Percentiles rank a stretch among this genome's conserved stretches.
phyloP scores from a whole-genome alignment of 2,797 vertebrate genomes.

The Schizopygopsis pylzovi region DNA sequence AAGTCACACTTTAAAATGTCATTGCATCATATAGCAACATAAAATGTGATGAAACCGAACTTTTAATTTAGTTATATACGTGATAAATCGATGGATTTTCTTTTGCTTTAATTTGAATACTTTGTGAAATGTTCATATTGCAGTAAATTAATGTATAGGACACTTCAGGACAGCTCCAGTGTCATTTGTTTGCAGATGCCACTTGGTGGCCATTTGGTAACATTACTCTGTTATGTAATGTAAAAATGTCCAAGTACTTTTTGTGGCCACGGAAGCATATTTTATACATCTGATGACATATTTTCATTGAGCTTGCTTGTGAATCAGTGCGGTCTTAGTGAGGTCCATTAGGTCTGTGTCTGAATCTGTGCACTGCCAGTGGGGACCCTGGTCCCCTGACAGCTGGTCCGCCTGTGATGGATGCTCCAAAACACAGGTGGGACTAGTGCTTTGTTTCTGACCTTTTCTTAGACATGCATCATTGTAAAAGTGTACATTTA shows the following conservation, averaged over 20 bases:
- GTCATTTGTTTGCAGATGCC: background rate
- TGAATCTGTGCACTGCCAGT: slow-evolving; percentile 80
- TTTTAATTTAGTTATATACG: background rate
- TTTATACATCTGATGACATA: background rate
- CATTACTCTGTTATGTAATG: background rate
- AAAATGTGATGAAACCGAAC: background rate
- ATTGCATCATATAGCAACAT: background rate
- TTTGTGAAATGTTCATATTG: background rate
- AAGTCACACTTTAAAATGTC: background rate
- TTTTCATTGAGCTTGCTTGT: background rate
- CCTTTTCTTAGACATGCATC: background rate
- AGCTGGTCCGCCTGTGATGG: slow-evolving; percentile 89
- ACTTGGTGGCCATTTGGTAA: no score
- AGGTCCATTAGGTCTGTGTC: slow-evolving; percentile 46
- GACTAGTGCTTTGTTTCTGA: background rate
- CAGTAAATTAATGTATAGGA: background rate
- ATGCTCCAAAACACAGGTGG: slow-evolving; percentile 88
- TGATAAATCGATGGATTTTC: background rate
- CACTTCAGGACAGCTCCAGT: no score
- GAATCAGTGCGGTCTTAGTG: slow-evolving; percentile 26
- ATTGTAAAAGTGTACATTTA: background rate
- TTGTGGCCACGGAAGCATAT: background rate
- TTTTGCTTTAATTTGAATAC: background rate
- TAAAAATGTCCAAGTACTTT: background rate
- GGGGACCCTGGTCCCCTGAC: slow-evolving; percentile 77